phyloP scores from a whole-genome alignment of 2,797 vertebrate genomes.

The Gymnoscopelus microlampas region DNA sequence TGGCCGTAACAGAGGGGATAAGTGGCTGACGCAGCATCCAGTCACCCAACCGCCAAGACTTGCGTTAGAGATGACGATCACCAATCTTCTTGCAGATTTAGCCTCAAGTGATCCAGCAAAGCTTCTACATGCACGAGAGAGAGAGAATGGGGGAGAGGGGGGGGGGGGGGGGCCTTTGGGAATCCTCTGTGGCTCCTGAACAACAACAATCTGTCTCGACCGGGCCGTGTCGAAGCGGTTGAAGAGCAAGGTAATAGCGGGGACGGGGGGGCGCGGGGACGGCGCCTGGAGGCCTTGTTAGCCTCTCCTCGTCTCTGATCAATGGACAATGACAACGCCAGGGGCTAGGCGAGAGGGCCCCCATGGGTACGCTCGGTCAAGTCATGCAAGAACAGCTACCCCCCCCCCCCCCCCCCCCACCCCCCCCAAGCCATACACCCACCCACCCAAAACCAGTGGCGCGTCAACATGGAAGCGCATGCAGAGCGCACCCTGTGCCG shows the following conservation, averaged over 20 bases:
- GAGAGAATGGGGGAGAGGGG: too few species aligned
- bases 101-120: not conserved
- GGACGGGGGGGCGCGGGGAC: constrained; percentile 56
- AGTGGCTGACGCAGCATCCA: too few species aligned
- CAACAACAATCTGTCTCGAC: constrained; percentile 2
- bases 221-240: not conserved
- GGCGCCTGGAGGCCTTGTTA: constrained; percentile 74
- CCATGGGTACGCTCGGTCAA: constrained; percentile 53
- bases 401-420: too few species aligned
- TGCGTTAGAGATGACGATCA: not conserved
- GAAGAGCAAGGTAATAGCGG: constrained; percentile 35
- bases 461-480: constrained; percentile 44
- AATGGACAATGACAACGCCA: constrained; percentile 74
- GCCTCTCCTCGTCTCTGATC: constrained; percentile 71
- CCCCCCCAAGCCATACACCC: too few species aligned
- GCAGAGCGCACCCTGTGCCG: not conserved
- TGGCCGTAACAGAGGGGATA: too few species aligned
- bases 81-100: not conserved
- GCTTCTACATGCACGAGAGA: not conserved
- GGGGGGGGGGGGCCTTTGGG: constrained; percentile 5
- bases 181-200: constrained; percentile 7
- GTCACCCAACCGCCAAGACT: too few species aligned
- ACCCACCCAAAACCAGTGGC: constrained; percentile 47
- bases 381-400: constrained; percentile 45
- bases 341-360: constrained; percentile 59